A percentile compares a stretch with the other conserved stretches of the same genome.
Evolutionary conservation across 1,140 invertebrate species (phyloP).

Genomic region (Whitmania pigra): DNA sequence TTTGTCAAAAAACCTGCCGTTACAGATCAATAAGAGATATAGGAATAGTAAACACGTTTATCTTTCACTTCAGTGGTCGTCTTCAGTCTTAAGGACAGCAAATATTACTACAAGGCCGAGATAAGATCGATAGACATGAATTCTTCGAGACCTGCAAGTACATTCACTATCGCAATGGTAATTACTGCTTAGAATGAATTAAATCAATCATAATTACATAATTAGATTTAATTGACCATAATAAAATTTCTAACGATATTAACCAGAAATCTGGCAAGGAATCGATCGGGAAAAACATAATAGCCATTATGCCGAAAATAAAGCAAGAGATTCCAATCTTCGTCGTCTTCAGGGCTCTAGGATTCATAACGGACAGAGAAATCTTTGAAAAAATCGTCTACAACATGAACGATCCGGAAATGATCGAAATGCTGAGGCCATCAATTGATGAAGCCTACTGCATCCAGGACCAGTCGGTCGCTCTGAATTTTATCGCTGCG

Average conservation of each 20-base stretch:
- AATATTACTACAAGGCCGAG: conserved; percentile 94
- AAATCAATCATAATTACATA: neutral
- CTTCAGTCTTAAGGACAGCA: conserved; percentile 85
- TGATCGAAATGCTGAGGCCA: conserved; percentile 99
- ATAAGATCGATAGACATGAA: conserved; percentile 91
- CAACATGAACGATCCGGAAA: conserved; percentile 94
- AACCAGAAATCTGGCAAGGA: conserved; percentile 83
- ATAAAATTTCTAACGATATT: too few species aligned
- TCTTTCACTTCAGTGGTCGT: conserved; percentile 64
- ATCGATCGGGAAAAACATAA: conserved; percentile 92
- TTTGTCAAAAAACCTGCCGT: too few species aligned
- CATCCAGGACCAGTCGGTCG: conserved; percentile 96
- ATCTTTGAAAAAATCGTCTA: conserved; percentile 98
- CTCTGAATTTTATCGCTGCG: conserved; percentile 91
- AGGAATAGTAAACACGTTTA: neutral
- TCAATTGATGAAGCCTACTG: conserved; percentile 98
- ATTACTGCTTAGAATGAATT: conserved; percentile 62
- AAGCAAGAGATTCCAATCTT: conserved; percentile 97
- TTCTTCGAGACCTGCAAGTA: conserved; percentile 81
- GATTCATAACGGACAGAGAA: conserved; percentile 95
- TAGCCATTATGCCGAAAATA: conserved; percentile 92
- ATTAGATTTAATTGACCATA: neutral
- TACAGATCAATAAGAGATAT: too few species aligned
- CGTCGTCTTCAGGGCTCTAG: conserved; percentile 88
- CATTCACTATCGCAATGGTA: conserved; percentile 97